These are phyloP conservation scores for Drosophila tanythrix DNA, from an alignment of 2,888 invertebrate genomes.

Conservation along the genomic window DNA sequence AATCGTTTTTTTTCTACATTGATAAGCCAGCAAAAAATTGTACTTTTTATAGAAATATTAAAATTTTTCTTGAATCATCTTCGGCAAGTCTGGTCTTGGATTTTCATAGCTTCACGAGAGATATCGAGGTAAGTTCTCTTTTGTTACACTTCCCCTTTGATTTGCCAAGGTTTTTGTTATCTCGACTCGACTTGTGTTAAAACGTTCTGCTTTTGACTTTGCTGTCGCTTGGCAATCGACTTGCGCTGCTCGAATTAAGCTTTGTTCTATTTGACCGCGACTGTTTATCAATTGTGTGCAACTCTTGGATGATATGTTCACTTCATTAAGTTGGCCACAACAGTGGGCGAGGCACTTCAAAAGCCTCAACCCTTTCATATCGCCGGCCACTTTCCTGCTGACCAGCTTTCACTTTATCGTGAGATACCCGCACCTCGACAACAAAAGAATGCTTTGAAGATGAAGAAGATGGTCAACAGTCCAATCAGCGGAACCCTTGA, in stretches of 20 bases:
- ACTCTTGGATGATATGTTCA: slow-evolving; percentile 69
- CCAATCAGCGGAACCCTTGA: slow-evolving; percentile 50
- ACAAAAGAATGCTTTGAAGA: slow-evolving; percentile 52
- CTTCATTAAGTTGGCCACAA: slow-evolving; percentile 72
- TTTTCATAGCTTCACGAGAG: neutral
- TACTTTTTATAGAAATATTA: too few species aligned
- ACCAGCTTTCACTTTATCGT: slow-evolving; percentile 38
- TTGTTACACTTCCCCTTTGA: neutral
- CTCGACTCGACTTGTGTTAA: slow-evolving; percentile 1
- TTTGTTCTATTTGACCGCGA: slow-evolving; percentile 22
- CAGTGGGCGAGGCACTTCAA: slow-evolving; percentile 49
- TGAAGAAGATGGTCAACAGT: slow-evolving; percentile 22
- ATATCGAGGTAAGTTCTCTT: neutral
- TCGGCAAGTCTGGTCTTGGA: neutral
- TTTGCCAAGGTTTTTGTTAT: slow-evolving; percentile 5
- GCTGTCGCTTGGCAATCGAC: slow-evolving; percentile 27
- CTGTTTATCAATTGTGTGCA: slow-evolving; percentile 47
- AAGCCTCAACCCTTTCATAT: slow-evolving; percentile 41
- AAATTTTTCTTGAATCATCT: neutral
- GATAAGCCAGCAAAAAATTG: neutral
- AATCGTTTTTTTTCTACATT: neutral
- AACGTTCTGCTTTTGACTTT: slow-evolving; percentile 31
- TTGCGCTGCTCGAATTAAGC: slow-evolving; percentile 14
- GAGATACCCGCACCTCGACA: slow-evolving; percentile 59
- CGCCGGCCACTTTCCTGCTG: slow-evolving; percentile 41